These are phyloP conservation scores for Phaetusa simplex DNA, from an alignment of 2,113 vertebrate genomes.

Conservation along the genomic window DNA sequence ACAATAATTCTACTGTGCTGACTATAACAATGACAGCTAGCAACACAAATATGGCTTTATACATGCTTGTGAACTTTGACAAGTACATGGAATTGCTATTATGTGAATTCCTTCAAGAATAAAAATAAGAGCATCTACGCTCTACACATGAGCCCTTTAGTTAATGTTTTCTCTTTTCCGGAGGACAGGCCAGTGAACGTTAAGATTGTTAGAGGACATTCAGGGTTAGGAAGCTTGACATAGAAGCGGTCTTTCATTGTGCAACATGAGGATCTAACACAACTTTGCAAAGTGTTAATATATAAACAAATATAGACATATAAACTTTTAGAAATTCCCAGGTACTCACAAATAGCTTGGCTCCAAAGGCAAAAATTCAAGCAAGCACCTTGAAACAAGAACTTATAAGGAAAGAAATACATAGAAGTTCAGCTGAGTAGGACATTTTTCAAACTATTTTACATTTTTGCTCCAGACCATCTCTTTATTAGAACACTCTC, in stretches of 20 bases:
- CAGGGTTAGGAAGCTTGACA: not conserved
- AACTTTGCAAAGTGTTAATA: conserved; percentile 3
- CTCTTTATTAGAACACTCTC: not conserved
- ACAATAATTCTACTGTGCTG: not conserved
- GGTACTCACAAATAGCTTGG: conserved; percentile 32
- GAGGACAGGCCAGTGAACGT: not conserved
- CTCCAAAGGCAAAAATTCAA: not conserved
- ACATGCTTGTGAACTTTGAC: not conserved
- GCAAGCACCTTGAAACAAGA: conserved; percentile 32
- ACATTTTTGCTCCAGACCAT: not conserved
- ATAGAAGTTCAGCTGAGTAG: not conserved
- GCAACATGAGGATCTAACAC: not conserved
- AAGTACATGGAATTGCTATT: conserved; percentile 29
- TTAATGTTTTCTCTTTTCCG: not conserved
- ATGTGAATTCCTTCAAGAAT: not conserved
- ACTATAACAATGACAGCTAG: not conserved
- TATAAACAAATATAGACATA: conserved; percentile 16
- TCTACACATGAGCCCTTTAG: not conserved
- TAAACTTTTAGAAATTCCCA: conserved; percentile 3
- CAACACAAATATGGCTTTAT: not conserved
- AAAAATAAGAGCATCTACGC: not conserved
- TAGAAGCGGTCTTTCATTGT: not conserved
- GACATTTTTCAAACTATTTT: conserved; percentile 3
- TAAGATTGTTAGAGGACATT: not conserved
- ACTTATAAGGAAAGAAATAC: not conserved